These are phyloP conservation scores for Cygnus olor DNA, from an alignment of 2,797 vertebrate species.

Conservation along the genomic window DNA sequence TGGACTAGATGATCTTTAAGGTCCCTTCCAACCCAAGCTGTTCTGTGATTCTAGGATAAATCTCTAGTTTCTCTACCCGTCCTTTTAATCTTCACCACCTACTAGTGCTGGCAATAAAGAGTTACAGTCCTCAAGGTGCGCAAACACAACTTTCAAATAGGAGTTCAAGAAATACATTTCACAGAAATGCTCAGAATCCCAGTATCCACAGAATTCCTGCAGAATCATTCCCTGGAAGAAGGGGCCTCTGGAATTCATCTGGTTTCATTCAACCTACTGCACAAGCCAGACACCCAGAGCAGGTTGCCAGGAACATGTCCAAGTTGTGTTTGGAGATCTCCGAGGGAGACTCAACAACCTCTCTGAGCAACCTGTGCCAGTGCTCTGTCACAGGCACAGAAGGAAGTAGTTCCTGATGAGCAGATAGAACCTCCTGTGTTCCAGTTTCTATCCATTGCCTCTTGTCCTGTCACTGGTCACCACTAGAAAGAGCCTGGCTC, in stretches of 20 bases:
- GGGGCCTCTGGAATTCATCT: not conserved
- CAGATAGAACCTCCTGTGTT: no score
- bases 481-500: no score
- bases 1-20: no score
- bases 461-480: no score
- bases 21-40: no score
- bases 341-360: not conserved
- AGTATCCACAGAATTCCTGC: not conserved
- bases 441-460: no score
- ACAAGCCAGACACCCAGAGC: not conserved
- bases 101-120: not conserved
- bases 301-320: fast-evolving
- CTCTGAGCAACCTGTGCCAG: not conserved
- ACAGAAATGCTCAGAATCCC: not conserved
- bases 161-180: not conserved
- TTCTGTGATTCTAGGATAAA: not conserved
- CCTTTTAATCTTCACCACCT: not conserved
- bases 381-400: not conserved
- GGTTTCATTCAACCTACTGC: fast-evolving
- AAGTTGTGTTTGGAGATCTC: not conserved
- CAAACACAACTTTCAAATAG: not conserved
- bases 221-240: not conserved
- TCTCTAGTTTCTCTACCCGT: not conserved
- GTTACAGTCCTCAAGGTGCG: not conserved
- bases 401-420: no score